Percentiles rank a stretch among this genome's conserved stretches.
phyloP scores from a whole-genome alignment of 2,888 invertebrate genomes.

The Dynastes grantii region DNA sequence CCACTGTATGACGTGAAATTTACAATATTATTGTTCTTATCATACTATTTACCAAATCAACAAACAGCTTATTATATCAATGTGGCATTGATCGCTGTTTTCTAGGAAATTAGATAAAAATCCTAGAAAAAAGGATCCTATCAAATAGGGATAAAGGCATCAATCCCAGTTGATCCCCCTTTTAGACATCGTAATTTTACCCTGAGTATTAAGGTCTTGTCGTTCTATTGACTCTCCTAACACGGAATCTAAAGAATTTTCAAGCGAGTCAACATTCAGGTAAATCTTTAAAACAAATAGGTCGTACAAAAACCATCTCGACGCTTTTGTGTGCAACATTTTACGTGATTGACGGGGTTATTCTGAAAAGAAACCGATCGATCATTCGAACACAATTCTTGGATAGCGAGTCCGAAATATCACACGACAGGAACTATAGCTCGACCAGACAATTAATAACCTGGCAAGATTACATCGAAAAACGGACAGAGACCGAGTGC shows the following conservation, averaged over 20 bases:
- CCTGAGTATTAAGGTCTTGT: background rate
- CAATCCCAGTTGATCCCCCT: background rate
- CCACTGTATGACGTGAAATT: too few species aligned
- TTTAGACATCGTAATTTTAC: constrained; percentile 5
- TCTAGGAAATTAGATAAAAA: background rate
- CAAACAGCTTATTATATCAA: background rate
- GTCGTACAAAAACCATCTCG: background rate
- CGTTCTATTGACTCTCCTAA: background rate
- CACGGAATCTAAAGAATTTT: background rate
- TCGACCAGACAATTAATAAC: constrained; percentile 22
- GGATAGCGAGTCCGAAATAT: constrained; percentile 2
- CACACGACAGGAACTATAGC: constrained; percentile 33
- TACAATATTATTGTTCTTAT: too few species aligned
- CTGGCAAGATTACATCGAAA: constrained; percentile 18
- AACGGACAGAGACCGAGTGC: constrained; percentile 16
- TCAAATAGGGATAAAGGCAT: background rate
- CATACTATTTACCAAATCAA: too few species aligned
- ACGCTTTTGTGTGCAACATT: background rate
- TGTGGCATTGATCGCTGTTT: background rate
- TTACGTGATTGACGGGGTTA: background rate
- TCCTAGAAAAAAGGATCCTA: constrained; percentile 3
- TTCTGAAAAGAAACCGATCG: constrained; percentile 2
- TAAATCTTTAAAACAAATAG: constrained; percentile 20
- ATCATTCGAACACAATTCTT: constrained; percentile 20
- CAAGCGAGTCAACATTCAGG: background rate